phyloP scores from a whole-genome alignment of 2,797 vertebrate species.

The Anisognathus igniventris region DNA sequence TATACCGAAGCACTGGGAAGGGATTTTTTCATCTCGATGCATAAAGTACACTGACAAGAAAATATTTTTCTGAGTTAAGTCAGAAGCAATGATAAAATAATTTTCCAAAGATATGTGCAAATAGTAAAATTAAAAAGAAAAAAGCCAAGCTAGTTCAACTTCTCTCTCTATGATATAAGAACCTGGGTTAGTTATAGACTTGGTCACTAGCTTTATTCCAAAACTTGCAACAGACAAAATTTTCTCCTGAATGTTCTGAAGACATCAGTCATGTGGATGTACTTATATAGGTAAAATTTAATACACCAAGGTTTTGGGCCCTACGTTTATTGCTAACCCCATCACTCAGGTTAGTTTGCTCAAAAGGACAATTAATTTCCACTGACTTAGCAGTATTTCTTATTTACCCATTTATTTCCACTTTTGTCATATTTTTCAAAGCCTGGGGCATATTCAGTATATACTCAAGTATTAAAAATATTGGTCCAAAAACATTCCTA shows the following conservation, averaged over 20 bases:
- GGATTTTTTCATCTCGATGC: neutral
- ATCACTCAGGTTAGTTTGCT: neutral
- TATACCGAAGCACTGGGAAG: neutral
- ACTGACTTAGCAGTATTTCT: neutral
- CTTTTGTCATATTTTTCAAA: neutral
- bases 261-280: neutral
- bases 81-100: neutral
- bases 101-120: neutral
- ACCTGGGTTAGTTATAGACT: neutral
- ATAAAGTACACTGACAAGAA: neutral
- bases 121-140: neutral
- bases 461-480: neutral
- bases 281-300: neutral
- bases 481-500: neutral
- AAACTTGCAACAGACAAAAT: neutral
- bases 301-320: neutral
- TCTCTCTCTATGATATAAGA: neutral
- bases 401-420: neutral
- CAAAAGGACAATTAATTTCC: neutral
- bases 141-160: rapidly evolving
- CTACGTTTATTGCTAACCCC: neutral
- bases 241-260: neutral
- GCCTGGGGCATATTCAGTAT: rapidly evolving
- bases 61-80: neutral
- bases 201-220: neutral